Base-by-base conservation (phyloP, 2,888 invertebrate species). In the Acleris literana region DNA sequence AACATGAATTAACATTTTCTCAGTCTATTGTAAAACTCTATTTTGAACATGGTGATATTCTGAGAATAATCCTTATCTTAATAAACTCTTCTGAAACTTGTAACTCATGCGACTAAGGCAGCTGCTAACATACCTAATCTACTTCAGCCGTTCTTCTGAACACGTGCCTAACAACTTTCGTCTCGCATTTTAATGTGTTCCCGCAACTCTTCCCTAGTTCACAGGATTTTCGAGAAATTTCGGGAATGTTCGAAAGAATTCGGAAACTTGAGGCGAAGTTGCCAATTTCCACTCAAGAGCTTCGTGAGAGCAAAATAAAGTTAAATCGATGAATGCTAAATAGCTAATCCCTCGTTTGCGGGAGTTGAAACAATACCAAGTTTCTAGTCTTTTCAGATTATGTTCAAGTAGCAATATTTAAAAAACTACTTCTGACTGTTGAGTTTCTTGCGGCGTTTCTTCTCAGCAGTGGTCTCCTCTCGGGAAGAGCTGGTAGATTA, bases 221-320 rank as follows among this genome's bases (percentile, higher is more conserved):
- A 11, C 55, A 33, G 58, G 33, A 59, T 16, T 49, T 18, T 33
- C 33, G 5, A 7, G 20, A 17, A 20, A 49, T 49, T 49, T 20
- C 33, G 20, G 33, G 39, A 33, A 49, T 59, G 29, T 59, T 59
- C 9, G 9, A 58, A 18, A 48, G 58, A 16, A 33, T 58, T 58
- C 18, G 4, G 17, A 6, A 58, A 58, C 25, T 48, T 33, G 55
- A n/a, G 22, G 20, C 43, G 43, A 55, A 55, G 20, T 55, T 55
- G 52, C 5, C 29, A 55, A 55, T 16, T 51, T 51, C 4, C 20
- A 16, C 51, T 13, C 51, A n/a, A 5, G 52, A n/a, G 46, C 17
- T 44, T n/a, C 44, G 44, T 44, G n/a, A 44, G 44, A 44, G n/a
- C 13, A 44, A 5, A 44, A 44, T 44, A 44, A 16, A 6, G 16